A percentile compares a stretch with the other conserved stretches of the same genome.
phyloP scores from a whole-genome alignment of 2,888 invertebrate genomes.

The Fragum whitleyi region DNA sequence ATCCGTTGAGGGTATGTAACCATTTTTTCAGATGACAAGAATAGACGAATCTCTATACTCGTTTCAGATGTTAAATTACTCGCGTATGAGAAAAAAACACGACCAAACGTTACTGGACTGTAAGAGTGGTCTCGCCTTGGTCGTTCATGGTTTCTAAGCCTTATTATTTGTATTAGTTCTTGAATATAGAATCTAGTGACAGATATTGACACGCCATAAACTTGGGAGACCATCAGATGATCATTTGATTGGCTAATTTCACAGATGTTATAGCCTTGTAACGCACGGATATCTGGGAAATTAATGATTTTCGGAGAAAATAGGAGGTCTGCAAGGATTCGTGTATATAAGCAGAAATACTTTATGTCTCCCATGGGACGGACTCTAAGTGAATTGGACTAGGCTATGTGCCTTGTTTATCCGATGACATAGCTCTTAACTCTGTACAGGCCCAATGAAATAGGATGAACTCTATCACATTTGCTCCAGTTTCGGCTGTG shows the following conservation, averaged over 20 bases:
- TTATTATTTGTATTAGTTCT: not conserved
- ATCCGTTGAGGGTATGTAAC: no score
- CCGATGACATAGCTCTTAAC: not conserved
- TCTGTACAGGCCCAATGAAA: not conserved
- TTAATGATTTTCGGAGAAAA: slow-evolving; percentile 17
- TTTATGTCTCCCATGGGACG: slow-evolving; percentile 2
- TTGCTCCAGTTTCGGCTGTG: no score
- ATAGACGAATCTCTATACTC: no score
- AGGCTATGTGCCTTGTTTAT: not conserved
- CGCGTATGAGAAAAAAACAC: no score
- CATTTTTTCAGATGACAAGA: no score
- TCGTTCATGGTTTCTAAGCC: no score
- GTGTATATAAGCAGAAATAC: slow-evolving; percentile 22
- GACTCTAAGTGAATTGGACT: slow-evolving; percentile 8
- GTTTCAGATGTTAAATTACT: no score
- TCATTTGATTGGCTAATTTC: slow-evolving; percentile 26
- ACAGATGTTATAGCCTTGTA: slow-evolving; percentile 13
- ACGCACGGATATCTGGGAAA: slow-evolving; percentile 3
- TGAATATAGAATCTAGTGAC: slow-evolving; percentile 11
- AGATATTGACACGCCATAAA: slow-evolving; percentile 22
- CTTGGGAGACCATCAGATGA: slow-evolving; percentile 11
- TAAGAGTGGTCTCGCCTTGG: no score
- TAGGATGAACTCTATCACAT: no score
- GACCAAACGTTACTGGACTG: no score
- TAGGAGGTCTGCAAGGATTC: slow-evolving; percentile 1